These are phyloP conservation scores for Halcyon leucocephala DNA, from an alignment of 2,797 vertebrate species.

Conservation along the genomic window DNA sequence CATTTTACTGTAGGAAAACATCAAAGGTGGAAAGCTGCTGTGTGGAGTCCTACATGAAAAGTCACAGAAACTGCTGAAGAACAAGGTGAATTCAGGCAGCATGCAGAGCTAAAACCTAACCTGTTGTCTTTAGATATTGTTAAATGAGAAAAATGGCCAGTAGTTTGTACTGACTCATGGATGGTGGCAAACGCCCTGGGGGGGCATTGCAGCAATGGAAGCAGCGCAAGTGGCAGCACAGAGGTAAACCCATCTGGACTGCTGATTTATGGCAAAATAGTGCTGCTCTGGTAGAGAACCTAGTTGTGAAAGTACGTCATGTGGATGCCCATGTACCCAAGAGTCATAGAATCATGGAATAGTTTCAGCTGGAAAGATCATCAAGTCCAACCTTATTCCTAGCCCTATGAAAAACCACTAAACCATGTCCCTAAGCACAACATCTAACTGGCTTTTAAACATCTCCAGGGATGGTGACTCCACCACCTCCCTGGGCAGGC, in stretches of 20 bases:
- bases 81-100: neutral
- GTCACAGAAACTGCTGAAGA: neutral
- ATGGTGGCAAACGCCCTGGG: neutral
- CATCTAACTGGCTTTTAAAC: too few species aligned
- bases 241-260: neutral
- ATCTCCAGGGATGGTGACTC: too few species aligned
- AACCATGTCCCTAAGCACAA: too few species aligned
- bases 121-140: neutral
- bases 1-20: neutral
- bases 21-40: neutral
- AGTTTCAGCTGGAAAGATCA: too few species aligned
- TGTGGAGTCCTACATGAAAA: neutral
- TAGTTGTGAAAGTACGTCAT: neutral
- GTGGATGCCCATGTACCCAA: neutral
- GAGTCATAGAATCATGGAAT: too few species aligned
- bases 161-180: neutral
- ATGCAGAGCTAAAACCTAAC: neutral
- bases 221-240: neutral
- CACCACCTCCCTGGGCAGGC: too few species aligned
- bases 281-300: neutral
- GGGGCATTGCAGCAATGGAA: neutral
- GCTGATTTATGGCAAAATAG: neutral
- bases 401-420: too few species aligned
- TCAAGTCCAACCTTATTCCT: too few species aligned
- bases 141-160: neutral